Evolutionary conservation across 1,140 invertebrate genomes (phyloP).

Genomic region (Nomia melanderi): DNA sequence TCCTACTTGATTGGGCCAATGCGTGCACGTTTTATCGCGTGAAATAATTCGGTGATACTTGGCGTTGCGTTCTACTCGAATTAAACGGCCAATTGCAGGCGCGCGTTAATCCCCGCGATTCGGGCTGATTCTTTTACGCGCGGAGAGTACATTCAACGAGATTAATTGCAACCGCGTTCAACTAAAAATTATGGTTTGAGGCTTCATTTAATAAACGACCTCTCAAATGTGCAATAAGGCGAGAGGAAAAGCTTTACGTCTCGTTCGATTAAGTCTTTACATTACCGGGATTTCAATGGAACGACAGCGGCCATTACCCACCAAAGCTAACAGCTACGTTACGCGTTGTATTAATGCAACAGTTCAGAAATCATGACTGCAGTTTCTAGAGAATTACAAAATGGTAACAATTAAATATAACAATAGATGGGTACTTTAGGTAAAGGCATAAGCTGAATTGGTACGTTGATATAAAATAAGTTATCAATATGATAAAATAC

Average conservation of each 20-base stretch:
- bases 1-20: not conserved
- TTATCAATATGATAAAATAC: too few relatives aligned
- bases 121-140: constrained; percentile 20
- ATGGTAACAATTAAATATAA: too few relatives aligned
- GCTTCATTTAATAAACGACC: constrained; percentile 15
- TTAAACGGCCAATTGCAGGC: not conserved
- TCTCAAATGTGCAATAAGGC: too few relatives aligned
- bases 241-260: not conserved
- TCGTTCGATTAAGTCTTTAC: constrained; percentile 6
- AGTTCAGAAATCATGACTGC: not conserved
- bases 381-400: too few relatives aligned
- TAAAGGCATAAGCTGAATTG: too few relatives aligned
- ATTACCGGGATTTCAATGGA: not conserved
- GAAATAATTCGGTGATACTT: constrained; percentile 8
- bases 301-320: not conserved
- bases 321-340: not conserved
- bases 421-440: too few relatives aligned
- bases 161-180: not conserved
- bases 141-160: constrained; percentile 4
- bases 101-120: not conserved
- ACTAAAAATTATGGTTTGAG: constrained; percentile 2
- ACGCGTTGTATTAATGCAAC: not conserved
- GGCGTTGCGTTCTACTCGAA: not conserved
- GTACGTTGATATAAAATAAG: too few relatives aligned
- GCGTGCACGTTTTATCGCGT: not conserved